These are phyloP conservation scores for Pygocentrus nattereri DNA, from an alignment of 2,797 vertebrate species.

Conservation along the genomic window DNA sequence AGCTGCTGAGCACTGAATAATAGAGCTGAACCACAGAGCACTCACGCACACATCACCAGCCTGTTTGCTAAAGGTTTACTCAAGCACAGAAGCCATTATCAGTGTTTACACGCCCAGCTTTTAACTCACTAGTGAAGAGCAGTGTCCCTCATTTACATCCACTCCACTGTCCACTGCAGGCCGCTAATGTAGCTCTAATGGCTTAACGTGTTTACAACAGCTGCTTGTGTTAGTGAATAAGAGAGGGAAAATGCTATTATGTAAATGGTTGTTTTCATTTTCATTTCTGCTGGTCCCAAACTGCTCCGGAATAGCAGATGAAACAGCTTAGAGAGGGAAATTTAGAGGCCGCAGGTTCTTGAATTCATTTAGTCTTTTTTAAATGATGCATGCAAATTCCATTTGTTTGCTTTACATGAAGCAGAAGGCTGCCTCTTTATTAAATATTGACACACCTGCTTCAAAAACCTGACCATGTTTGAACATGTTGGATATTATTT, in stretches of 20 bases:
- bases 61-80: constrained; percentile 49
- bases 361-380: neutral
- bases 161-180: constrained; percentile 16
- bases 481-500: constrained; percentile 36
- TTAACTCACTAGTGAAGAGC: constrained; percentile 44
- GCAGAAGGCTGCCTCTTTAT: constrained; percentile 26
- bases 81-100: constrained; percentile 51
- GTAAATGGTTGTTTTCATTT: constrained; percentile 2
- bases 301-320: neutral
- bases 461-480: constrained; percentile 34
- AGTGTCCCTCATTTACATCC: constrained; percentile 36
- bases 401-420: constrained; percentile 27
- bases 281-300: neutral
- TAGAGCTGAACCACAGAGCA: constrained; percentile 35
- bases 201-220: constrained; percentile 39
- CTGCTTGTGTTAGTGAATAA: constrained; percentile 19
- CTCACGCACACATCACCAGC: constrained; percentile 23
- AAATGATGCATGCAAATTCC: constrained; percentile 18
- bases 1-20: constrained; percentile 31
- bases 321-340: neutral
- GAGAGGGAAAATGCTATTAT: constrained; percentile 15
- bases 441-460: constrained; percentile 54
- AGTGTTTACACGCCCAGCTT: constrained; percentile 56
- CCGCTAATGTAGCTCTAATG: constrained; percentile 26
- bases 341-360: neutral